phyloP scores from a whole-genome alignment of 2,113 vertebrate species.

The Platichthys stellatus region DNA sequence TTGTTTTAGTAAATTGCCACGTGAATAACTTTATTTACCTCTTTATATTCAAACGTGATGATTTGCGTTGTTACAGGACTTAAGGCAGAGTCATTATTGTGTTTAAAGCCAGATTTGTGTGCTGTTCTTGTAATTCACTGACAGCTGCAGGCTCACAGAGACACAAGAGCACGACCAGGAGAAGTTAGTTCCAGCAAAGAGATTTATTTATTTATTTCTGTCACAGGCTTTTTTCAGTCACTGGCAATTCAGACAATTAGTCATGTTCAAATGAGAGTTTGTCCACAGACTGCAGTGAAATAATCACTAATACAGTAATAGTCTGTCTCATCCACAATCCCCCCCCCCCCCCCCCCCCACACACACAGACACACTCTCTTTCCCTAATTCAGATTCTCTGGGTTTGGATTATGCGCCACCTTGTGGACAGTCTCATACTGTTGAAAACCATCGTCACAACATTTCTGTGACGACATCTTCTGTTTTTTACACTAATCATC shows the following conservation, averaged over 20 bases:
- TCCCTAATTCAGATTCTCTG: background rate
- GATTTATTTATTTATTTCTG: background rate
- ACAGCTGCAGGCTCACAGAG: constrained; percentile 12
- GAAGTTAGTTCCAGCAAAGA: background rate
- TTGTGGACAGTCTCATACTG: constrained; percentile 61
- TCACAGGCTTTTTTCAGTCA: background rate
- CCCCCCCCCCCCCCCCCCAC: background rate
- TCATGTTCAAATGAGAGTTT: constrained; percentile 3
- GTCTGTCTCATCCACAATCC: background rate
- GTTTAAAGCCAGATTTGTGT: background rate
- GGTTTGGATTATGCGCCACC: constrained; percentile 65
- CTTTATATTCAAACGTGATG: background rate
- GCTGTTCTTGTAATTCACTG: background rate
- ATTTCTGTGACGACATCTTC: background rate
- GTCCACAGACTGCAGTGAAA: constrained; percentile 1
- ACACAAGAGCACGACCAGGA: constrained; percentile 1
- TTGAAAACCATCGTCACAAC: constrained; percentile 2
- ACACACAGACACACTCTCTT: background rate
- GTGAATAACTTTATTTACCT: background rate
- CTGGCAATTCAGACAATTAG: background rate
- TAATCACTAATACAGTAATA: background rate
- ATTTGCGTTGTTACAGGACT: background rate
- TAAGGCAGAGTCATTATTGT: constrained; percentile 1
- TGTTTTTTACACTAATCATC: background rate
- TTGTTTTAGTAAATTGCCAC: background rate